Evolutionary conservation across 2,797 vertebrate genomes (phyloP).

Genomic region (Acanthopagrus latus): DNA sequence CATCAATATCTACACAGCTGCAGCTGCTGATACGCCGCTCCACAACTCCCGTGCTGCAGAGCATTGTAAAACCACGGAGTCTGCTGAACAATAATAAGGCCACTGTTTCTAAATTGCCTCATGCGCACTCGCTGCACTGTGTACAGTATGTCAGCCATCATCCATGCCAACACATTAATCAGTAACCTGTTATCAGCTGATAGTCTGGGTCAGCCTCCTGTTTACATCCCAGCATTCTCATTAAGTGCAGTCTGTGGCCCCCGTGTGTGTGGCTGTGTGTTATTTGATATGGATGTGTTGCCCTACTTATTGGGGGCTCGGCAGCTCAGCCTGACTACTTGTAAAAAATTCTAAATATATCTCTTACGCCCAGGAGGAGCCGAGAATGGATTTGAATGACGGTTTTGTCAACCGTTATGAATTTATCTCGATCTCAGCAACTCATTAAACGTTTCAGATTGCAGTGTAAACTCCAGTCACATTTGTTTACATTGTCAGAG

Average conservation of each 20-base stretch:
- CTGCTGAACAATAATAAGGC: slow-evolving; percentile 5
- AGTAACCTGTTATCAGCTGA: slow-evolving; percentile 18
- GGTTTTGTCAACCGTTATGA: slow-evolving; percentile 26
- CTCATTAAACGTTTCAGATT: slow-evolving; percentile 35
- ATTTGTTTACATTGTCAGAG: slow-evolving; percentile 6
- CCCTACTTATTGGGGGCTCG: slow-evolving; percentile 46
- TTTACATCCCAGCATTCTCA: slow-evolving; percentile 20
- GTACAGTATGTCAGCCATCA: not conserved
- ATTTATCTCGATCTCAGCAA: slow-evolving; percentile 31
- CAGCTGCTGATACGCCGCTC: slow-evolving; percentile 16
- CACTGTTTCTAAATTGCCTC: slow-evolving; percentile 10
- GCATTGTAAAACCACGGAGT: slow-evolving; percentile 9
- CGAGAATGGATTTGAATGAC: slow-evolving; percentile 43
- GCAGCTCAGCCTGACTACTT: slow-evolving; percentile 31
- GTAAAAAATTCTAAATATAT: slow-evolving; percentile 51
- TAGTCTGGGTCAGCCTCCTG: slow-evolving; percentile 1
- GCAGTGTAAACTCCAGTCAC: slow-evolving; percentile 7
- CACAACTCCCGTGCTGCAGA: slow-evolving; percentile 23
- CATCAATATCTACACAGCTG: slow-evolving; percentile 42
- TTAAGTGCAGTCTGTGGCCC: slow-evolving; percentile 25
- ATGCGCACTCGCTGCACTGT: not conserved
- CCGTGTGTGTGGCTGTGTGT: slow-evolving; percentile 11
- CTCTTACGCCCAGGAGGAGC: slow-evolving; percentile 24
- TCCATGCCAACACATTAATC: not conserved
- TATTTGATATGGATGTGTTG: slow-evolving; percentile 43